Conservation (phyloP, 2,888 invertebrate species). For the Cephus spinipes region DNA sequence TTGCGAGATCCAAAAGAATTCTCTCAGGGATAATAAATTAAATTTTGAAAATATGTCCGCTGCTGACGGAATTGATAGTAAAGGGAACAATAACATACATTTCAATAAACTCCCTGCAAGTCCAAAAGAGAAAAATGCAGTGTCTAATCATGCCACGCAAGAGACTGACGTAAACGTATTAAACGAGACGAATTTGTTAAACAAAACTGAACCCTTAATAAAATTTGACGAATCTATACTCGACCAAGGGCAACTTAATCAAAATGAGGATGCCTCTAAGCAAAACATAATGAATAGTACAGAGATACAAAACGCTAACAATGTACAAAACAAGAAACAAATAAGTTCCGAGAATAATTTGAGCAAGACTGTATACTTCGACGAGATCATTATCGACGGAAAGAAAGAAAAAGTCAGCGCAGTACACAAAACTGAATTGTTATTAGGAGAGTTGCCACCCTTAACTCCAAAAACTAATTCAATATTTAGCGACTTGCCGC, state of each 20-base stretch:
- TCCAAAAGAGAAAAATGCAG: constrained; percentile 40
- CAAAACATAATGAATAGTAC: constrained; percentile 49
- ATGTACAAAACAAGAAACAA: constrained; percentile 54
- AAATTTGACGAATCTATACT: constrained; percentile 54
- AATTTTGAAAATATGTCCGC: constrained; percentile 32
- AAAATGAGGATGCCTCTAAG: constrained; percentile 52
- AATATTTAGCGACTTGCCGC: constrained; percentile 60
- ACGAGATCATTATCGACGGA: constrained; percentile 61
- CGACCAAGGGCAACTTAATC: constrained; percentile 43
- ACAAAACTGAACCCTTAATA: constrained; percentile 51
- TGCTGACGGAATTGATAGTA: constrained; percentile 38
- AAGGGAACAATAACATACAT: constrained; percentile 47
- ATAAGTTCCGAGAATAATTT: constrained; percentile 50
- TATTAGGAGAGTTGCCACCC: constrained; percentile 54
- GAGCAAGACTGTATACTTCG: constrained; percentile 59
- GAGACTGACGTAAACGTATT: constrained; percentile 42
- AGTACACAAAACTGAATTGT: constrained; percentile 47
- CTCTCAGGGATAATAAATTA: constrained; percentile 43
- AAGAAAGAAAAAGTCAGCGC: constrained; percentile 54
- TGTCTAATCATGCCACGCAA: constrained; percentile 36
- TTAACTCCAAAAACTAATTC: constrained; percentile 54
- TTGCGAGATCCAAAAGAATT: constrained; percentile 27
- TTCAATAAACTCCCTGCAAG: constrained; percentile 36
- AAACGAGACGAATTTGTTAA: constrained; percentile 45
- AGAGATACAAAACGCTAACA: constrained; percentile 55